Conservation (phyloP, 2,888 invertebrate species). For the Gortyna flavago region DNA sequence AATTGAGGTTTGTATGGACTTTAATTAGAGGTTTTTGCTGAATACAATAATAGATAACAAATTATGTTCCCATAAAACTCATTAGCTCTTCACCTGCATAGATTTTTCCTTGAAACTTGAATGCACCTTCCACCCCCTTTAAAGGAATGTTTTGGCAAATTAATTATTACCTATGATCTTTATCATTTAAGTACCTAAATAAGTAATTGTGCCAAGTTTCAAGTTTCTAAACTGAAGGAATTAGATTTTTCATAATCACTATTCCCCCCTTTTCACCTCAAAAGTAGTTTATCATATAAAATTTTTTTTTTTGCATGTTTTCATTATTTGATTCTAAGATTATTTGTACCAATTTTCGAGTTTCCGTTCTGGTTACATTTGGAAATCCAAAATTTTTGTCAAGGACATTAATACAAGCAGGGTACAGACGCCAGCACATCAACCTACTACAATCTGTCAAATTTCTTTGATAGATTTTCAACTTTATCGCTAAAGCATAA, state of each 20-base stretch:
- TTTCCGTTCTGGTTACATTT: not conserved
- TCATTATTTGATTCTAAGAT: not conserved
- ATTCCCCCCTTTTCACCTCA: not conserved
- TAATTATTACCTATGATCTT: not conserved
- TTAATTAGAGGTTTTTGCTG: not conserved
- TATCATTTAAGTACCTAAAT: not conserved
- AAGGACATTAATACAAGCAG: too few relatives aligned
- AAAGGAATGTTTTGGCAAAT: not conserved
- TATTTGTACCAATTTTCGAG: not conserved
- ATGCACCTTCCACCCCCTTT: not conserved
- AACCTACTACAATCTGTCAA: too few relatives aligned
- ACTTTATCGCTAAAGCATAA: too few relatives aligned
- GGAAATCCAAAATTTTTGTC: too few relatives aligned
- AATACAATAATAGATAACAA: not conserved
- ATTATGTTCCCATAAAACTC: not conserved
- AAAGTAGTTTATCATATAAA: not conserved
- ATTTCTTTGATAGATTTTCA: too few relatives aligned
- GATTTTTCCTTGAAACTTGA: not conserved
- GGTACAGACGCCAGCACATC: too few relatives aligned
- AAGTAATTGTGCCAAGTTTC: not conserved
- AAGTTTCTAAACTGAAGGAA: not conserved
- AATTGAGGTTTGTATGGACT: conserved; percentile 90
- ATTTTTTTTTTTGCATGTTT: not conserved
- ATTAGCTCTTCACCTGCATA: not conserved
- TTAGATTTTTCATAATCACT: not conserved